Evolutionary conservation across 2,113 vertebrate species (phyloP).

Genomic region (Callospermophilus lateralis): DNA sequence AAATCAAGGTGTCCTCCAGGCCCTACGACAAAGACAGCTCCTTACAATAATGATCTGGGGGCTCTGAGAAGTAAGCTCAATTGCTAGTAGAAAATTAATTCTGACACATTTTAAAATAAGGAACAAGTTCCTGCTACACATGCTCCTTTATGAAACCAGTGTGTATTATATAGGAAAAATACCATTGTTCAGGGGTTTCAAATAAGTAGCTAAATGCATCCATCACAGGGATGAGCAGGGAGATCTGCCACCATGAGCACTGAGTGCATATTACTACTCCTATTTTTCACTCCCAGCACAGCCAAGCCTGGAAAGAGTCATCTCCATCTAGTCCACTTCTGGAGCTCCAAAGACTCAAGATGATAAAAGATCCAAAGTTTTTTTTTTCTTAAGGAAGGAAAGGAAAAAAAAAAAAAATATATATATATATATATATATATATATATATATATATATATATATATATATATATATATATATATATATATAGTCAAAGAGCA

Average conservation of each 20-base stretch:
- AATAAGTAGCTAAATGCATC: background rate
- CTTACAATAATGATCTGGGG: background rate
- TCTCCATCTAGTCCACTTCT: background rate
- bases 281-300: background rate
- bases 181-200: background rate
- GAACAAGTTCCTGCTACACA: background rate
- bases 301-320: background rate
- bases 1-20: background rate
- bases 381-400: background rate
- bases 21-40: background rate
- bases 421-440: too few relatives aligned
- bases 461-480: too few relatives aligned
- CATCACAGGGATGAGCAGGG: background rate
- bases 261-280: rapidly evolving
- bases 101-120: background rate
- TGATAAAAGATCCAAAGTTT: background rate
- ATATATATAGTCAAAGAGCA: too few relatives aligned
- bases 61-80: background rate
- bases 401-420: too few relatives aligned
- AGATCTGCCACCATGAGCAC: rapidly evolving
- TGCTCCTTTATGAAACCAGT: background rate
- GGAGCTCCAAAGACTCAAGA: background rate
- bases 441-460: too few relatives aligned
- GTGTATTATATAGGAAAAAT: background rate
- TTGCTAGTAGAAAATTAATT: background rate